Conservation (phyloP, 2,888 invertebrate species). For the Eupithecia tripunctaria region DNA sequence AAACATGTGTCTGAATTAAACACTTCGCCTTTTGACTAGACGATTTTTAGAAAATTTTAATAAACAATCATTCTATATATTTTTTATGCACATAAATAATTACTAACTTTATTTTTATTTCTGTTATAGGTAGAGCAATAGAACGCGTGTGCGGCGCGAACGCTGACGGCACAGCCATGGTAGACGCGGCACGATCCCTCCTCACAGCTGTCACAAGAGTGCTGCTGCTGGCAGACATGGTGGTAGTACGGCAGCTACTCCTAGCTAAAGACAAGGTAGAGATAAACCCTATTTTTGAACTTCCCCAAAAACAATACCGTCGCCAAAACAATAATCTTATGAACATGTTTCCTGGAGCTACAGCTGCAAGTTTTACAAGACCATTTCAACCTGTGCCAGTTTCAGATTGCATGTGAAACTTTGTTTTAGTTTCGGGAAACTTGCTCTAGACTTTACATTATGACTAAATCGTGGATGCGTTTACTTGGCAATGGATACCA, state of each 20-base stretch:
- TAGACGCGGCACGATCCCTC: conserved; percentile 96
- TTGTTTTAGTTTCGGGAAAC: conserved; percentile 41
- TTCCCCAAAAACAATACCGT: conserved; percentile 9
- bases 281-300: background rate
- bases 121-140: conserved; percentile 91
- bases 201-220: conserved; percentile 98
- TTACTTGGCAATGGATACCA: conserved; percentile 43
- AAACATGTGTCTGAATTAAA: background rate
- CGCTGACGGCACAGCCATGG: conserved; percentile 90
- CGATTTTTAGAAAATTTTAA: background rate
- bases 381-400: conserved; percentile 34
- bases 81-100: background rate
- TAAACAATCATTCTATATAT: background rate
- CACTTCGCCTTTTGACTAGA: background rate
- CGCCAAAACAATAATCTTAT: conserved; percentile 17
- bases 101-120: background rate
- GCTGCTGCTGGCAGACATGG: conserved; percentile 97
- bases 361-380: conserved; percentile 34
- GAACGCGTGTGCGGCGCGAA: conserved; percentile 95
- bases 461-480: conserved; percentile 34
- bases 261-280: conserved; percentile 97
- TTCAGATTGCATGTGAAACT: conserved; percentile 34
- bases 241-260: conserved; percentile 97
- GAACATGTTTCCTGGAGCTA: conserved; percentile 14
- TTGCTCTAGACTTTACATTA: conserved; percentile 37